Conservation (phyloP, 64 coral and sea anemone genomes). For the Porites australiensis region DNA sequence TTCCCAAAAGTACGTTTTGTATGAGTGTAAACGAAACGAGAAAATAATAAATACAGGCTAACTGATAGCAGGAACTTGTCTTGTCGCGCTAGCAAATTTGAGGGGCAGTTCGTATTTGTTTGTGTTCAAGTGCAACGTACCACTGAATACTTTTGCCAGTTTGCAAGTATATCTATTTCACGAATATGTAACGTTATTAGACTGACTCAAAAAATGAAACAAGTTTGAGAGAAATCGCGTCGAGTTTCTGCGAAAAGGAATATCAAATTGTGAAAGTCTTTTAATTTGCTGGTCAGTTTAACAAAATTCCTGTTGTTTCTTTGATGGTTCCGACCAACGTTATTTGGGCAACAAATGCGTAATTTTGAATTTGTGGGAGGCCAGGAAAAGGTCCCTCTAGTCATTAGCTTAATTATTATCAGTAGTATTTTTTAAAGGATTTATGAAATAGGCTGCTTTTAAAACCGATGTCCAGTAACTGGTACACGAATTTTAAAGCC, state of each 20-base stretch:
- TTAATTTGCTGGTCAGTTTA: constrained; percentile 17
- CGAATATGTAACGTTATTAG: too few species aligned
- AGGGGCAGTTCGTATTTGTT: background rate
- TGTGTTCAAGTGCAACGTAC: background rate
- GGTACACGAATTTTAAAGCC: background rate
- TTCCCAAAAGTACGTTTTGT: background rate
- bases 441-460: background rate
- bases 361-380: background rate
- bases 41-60: background rate
- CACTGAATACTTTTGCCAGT: background rate
- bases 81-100: constrained; percentile 2
- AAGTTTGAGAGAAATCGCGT: too few species aligned
- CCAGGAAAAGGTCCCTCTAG: background rate
- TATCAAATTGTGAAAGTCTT: background rate
- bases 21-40: background rate
- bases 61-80: background rate
- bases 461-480: background rate
- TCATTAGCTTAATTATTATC: background rate
- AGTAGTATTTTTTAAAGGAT: background rate
- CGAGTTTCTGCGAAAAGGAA: background rate
- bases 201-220: too few species aligned
- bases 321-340: constrained; percentile 36
- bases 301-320: background rate
- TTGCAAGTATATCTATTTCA: background rate
- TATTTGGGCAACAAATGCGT: background rate